These are phyloP conservation scores for Lordiphosa mommai DNA, from an alignment of 1,140 invertebrate species.

Conservation along the genomic window DNA sequence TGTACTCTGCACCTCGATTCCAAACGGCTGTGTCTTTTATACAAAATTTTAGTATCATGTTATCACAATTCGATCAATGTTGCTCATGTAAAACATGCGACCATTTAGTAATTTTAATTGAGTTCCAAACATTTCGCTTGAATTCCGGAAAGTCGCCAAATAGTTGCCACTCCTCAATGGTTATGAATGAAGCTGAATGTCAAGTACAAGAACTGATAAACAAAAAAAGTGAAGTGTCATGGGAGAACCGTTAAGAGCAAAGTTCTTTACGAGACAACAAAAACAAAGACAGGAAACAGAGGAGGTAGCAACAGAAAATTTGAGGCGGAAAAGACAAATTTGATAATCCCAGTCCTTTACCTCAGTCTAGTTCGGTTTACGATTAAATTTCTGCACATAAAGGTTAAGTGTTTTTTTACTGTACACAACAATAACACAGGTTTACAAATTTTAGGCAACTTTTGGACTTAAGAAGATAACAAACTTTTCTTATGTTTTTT, in stretches of 20 bases:
- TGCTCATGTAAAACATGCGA: conserved; percentile 42
- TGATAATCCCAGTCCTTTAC: too few relatives aligned
- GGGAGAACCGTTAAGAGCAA: conserved; percentile 2
- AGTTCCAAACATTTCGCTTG: conserved; percentile 24
- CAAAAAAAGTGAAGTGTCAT: neutral
- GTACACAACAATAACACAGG: too few relatives aligned
- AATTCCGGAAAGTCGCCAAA: conserved; percentile 51
- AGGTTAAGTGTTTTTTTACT: too few relatives aligned
- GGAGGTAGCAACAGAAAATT: too few relatives aligned
- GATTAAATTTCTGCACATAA: too few relatives aligned
- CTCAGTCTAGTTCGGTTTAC: too few relatives aligned
- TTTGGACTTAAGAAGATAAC: too few relatives aligned
- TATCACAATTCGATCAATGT: conserved; percentile 30
- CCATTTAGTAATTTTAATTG: conserved; percentile 52
- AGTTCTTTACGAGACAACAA: neutral
- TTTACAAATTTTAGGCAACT: too few relatives aligned
- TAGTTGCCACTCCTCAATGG: conserved; percentile 36
- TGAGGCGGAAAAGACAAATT: too few relatives aligned
- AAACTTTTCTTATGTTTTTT: too few relatives aligned
- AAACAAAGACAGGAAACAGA: too few relatives aligned
- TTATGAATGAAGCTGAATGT: conserved; percentile 49
- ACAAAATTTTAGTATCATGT: conserved; percentile 21
- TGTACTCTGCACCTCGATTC: conserved; percentile 59
- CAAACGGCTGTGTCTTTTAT: conserved; percentile 36
- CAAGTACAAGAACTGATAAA: conserved; percentile 16